phyloP scores from a whole-genome alignment of 2,797 vertebrate genomes.

The Myripristis jacobus region DNA sequence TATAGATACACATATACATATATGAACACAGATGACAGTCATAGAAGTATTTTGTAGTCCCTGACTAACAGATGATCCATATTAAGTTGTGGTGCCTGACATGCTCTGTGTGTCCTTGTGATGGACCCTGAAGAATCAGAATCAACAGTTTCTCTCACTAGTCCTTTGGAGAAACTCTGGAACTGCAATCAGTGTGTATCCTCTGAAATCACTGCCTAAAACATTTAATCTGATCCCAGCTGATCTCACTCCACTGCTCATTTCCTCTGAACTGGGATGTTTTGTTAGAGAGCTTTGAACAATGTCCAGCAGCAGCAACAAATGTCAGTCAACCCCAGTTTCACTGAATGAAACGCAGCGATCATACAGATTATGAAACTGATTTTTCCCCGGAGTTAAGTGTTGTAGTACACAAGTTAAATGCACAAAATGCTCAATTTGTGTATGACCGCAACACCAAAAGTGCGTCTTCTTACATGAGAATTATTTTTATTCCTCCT shows the following conservation, averaged over 20 bases:
- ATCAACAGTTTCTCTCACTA: slow-evolving; percentile 18
- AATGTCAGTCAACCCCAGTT: slow-evolving; percentile 19
- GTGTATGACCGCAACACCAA: too few relatives aligned
- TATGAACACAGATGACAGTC: too few relatives aligned
- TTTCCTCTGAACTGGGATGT: slow-evolving; percentile 7
- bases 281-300: slow-evolving; percentile 33
- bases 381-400: too few relatives aligned
- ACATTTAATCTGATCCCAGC: slow-evolving; percentile 2
- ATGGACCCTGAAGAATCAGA: slow-evolving; percentile 36
- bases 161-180: slow-evolving; percentile 18
- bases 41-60: slow-evolving; percentile 43
- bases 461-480: too few relatives aligned
- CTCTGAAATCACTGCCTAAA: slow-evolving; percentile 21
- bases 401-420: too few relatives aligned
- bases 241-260: background rate
- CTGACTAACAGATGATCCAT: slow-evolving; percentile 38
- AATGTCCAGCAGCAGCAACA: background rate
- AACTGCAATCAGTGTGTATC: slow-evolving; percentile 23
- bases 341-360: slow-evolving; percentile 19
- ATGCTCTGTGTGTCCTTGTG: slow-evolving; percentile 35
- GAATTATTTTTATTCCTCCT: too few relatives aligned
- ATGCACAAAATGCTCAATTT: too few relatives aligned
- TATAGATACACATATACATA: too few relatives aligned
- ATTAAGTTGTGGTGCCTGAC: slow-evolving; percentile 49
- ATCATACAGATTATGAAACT: slow-evolving; percentile 10